Evolutionary conservation across 2,888 invertebrate species (phyloP), one percentile per base, ranked within the genome.

Genomic region (Stenolophus ochropezus): DNA sequence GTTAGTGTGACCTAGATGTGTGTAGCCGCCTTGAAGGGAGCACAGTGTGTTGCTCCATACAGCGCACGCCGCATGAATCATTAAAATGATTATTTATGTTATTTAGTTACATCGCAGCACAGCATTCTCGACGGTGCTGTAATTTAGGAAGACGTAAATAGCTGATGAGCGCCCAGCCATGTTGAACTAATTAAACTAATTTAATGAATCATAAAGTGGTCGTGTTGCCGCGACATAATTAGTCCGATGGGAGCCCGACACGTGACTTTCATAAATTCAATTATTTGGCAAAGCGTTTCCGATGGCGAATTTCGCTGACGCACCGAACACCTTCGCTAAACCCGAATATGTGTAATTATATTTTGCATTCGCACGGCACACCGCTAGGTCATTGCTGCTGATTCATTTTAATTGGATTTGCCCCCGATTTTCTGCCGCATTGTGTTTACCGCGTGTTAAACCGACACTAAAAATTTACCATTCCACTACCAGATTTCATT

Each of bases 201-300:
- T 80, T 80, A 80, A 80, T 80, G 80, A 80, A 80, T 80, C 80
- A 80, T 80, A 80, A 80, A 80, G 80, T 65, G 80, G 80, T 42
- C 73, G 73, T 58, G 73, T 80, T 42, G 71, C 80, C 56, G 71
- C 80, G 73, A 80, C 80, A 80, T 80, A 80, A 80, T 80, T 80
- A 73, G 80, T 73, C 80, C 80, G 71, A 69, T 56, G 80, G 51
- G 80, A 65, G 73, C 56, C 18, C 20, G 80, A 21, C 80, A 71
- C 58, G 56, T 71, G 71, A 69, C 80, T 80, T 73, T 80, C 80
- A 80, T 80, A 80, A 80, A 80, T 80, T 80, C 80, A 80, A 80
- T 80, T 80, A 69, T 69, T 69, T 78, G 78, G 75, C 33, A 75
- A 75, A 73, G 49, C 73, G 33, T 69, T 69, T 69, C 33, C 33